Percentiles rank a stretch among this genome's conserved stretches.
phyloP scores from a whole-genome alignment of 2,888 invertebrate genomes.

The Amaurobius ferox region DNA sequence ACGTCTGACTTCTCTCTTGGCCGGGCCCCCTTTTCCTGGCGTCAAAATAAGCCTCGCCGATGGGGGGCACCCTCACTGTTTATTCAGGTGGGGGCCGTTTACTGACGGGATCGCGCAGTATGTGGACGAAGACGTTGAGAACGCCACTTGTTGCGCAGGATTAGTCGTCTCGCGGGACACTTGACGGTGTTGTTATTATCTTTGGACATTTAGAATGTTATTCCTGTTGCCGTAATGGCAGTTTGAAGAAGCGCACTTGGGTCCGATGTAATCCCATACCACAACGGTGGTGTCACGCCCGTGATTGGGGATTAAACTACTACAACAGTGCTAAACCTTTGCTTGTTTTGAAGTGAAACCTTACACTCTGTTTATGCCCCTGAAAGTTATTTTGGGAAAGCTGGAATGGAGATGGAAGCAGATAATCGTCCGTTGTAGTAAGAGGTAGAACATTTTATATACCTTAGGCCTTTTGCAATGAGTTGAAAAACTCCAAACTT shows the following conservation, averaged over 20 bases:
- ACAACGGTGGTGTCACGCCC: not conserved
- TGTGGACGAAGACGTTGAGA: not conserved
- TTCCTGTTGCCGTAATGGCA: not conserved
- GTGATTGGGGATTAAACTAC: not conserved
- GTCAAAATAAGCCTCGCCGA: not conserved
- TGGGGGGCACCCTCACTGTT: no score
- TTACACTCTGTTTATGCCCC: no score
- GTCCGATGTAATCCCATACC: conserved; percentile 8
- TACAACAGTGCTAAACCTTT: no score
- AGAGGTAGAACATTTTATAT: no score
- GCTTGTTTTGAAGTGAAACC: no score
- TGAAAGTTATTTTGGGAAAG: no score
- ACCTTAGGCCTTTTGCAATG: no score
- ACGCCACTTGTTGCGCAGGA: conserved; percentile 1
- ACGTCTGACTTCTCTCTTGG: no score
- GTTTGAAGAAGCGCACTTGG: not conserved
- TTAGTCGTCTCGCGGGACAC: not conserved
- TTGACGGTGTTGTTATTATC: not conserved
- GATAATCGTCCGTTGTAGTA: no score
- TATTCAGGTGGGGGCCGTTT: not conserved
- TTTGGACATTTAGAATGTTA: not conserved
- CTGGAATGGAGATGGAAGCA: no score
- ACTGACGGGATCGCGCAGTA: not conserved
- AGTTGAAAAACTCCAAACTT: no score
- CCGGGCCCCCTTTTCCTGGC: not conserved